Evolutionary conservation across 2,113 vertebrate genomes (phyloP).

Genomic region (Hippocampus zosterae): DNA sequence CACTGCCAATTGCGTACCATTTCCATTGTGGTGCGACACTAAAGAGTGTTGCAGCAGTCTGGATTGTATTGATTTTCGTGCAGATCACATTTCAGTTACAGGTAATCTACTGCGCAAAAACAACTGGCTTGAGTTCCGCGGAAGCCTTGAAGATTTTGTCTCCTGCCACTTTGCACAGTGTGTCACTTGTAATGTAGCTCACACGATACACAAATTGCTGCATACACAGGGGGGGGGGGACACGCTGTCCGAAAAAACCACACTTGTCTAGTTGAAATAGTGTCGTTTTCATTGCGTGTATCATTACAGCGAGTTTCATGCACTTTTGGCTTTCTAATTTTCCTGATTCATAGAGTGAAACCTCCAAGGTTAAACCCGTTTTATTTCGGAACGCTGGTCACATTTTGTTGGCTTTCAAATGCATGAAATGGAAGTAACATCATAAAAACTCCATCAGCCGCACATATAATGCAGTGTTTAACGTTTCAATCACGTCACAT

Average conservation of each 20-base stretch:
- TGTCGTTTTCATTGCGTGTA: not conserved
- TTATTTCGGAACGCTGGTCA: not conserved
- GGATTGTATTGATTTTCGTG: conserved; percentile 1
- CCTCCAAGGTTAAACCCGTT: not conserved
- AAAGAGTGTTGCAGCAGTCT: conserved; percentile 10
- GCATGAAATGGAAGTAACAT: not conserved
- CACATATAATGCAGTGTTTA: not conserved
- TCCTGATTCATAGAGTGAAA: not conserved
- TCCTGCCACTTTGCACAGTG: conserved; percentile 10
- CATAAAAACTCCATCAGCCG: not conserved
- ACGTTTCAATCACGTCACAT: no score
- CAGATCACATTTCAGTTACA: conserved; percentile 8
- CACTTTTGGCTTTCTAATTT: not conserved
- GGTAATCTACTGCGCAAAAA: conserved; percentile 2
- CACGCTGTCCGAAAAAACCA: not conserved
- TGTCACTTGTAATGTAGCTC: conserved; percentile 29
- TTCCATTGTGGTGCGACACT: not conserved
- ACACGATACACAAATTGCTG: conserved; percentile 8
- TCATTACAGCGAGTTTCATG: not conserved
- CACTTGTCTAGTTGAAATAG: not conserved
- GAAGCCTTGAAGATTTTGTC: conserved; percentile 38
- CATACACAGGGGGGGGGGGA: no score
- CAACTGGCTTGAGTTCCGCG: not conserved
- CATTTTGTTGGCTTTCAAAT: not conserved
- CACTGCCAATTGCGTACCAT: not conserved